Evolutionary conservation across 2,113 vertebrate genomes (phyloP), one percentile per base, ranked within the genome.

Genomic region (Cephalopterus ornatus): DNA sequence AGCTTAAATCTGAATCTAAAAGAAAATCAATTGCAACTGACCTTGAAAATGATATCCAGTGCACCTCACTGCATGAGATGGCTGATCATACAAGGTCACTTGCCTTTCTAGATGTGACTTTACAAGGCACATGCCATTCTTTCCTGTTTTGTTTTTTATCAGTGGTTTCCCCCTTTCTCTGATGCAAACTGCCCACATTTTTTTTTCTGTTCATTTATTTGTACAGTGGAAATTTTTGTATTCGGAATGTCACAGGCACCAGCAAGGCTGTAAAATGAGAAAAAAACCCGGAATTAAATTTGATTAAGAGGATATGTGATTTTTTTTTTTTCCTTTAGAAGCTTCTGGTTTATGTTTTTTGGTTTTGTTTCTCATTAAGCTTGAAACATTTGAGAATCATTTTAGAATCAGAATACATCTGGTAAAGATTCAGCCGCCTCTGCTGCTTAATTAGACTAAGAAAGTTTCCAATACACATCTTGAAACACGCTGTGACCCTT

Each of bases 1-100:
- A 78, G 62, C 52, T 83, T 75, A 84, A 78, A 65, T 72, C 2
- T 41, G 77, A 86, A 81, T 91, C 70, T 73, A 73, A 75, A 68
- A 87, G 85, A 53, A 93, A 94, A 92, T 76, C 79, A 75, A 92
- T 89, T 84, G 65, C 58, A 95, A 24, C 32, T 85, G 66, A 84
- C 91, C 83, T 96, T 90, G 90, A 92, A 86, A 92, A 50, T 58
- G 2, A 68, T 23, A 74, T 9, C 28, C 35, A 52, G 53, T 66
- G 37, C n/a, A 85, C 26, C 30, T 91, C 66, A 22, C 47, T 81
- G 66, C 56, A 72, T 28, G 58, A 94, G 66, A 58, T 75, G 59
- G n/a, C 55, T 76, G 83, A 67, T 85, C 47, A 49, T 42, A 58
- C n/a, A 85, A 72, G 73, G 80, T 72, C 88, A 85, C 46, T 88